These are phyloP conservation scores for Limnephilus auricula DNA, from an alignment of 2,888 invertebrate species.

Conservation along the genomic window DNA sequence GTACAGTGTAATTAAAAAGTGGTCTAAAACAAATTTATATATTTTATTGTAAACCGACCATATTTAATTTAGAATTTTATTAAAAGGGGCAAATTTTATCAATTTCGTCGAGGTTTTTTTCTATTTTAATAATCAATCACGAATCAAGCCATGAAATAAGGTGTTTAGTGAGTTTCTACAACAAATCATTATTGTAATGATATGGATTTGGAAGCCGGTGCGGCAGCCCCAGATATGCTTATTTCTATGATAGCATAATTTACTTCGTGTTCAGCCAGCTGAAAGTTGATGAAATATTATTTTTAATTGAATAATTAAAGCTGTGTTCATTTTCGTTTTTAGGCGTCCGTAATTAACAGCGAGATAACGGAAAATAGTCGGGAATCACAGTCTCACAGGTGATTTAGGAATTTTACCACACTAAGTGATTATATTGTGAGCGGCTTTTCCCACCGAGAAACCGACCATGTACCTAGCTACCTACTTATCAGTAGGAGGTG, in stretches of 20 bases:
- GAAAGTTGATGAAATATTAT: constrained; percentile 32
- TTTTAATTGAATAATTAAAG: constrained; percentile 30
- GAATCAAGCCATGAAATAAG: neutral
- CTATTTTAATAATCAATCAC: neutral
- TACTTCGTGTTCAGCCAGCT: constrained; percentile 9
- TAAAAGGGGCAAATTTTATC: neutral
- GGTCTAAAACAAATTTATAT: too few species aligned
- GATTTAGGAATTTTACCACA: constrained; percentile 27
- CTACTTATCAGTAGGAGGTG: neutral
- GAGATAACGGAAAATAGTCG: constrained; percentile 6
- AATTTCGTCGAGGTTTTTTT: neutral
- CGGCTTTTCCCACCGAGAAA: constrained; percentile 16
- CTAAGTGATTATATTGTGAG: constrained; percentile 12
- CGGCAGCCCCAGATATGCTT: neutral
- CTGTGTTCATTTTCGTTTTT: constrained; percentile 30
- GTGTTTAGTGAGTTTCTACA: neutral
- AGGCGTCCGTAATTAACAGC: constrained; percentile 27
- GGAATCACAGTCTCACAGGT: constrained; percentile 21
- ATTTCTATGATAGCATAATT: constrained; percentile 8
- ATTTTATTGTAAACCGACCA: neutral
- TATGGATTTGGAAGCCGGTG: too few species aligned
- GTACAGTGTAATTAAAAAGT: too few species aligned
- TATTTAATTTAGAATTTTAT: neutral
- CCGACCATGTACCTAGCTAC: neutral
- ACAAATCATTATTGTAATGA: neutral